These are phyloP conservation scores for Onychomys arenicola DNA, from an alignment of 2,797 vertebrate species.

Conservation along the genomic window DNA sequence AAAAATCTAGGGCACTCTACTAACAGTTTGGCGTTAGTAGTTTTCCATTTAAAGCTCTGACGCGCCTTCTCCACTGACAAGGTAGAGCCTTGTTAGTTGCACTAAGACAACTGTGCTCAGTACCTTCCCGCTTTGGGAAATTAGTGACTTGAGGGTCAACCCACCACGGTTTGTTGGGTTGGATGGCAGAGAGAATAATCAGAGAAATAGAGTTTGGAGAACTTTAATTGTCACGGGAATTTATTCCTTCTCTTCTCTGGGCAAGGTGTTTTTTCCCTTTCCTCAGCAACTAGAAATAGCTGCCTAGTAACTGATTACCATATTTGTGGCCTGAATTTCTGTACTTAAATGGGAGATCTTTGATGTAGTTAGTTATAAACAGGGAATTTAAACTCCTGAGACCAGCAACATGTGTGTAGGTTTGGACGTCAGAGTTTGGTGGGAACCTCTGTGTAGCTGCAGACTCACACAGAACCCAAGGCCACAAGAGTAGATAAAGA, in stretches of 20 bases:
- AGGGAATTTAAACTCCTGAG: not conserved
- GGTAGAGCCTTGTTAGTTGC: not conserved
- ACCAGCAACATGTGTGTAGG: not conserved
- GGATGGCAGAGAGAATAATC: not conserved
- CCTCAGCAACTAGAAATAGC: not conserved
- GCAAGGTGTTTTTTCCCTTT: not conserved
- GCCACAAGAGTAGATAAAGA: not conserved
- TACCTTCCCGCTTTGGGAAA: not conserved
- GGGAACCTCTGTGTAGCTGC: not conserved
- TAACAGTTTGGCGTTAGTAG: not conserved
- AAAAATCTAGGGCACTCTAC: conserved; percentile 49
- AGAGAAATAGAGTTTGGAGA: not conserved
- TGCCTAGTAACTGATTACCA: not conserved
- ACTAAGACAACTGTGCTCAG: not conserved
- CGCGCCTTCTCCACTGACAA: not conserved
- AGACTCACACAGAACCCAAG: not conserved
- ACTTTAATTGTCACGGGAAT: not conserved
- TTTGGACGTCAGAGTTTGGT: not conserved
- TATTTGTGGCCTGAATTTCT: conserved; percentile 10
- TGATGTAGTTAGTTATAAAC: not conserved
- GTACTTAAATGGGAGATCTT: conserved; percentile 19
- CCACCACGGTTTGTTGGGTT: not conserved
- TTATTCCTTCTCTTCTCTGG: not conserved
- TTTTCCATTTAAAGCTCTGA: conserved; percentile 30
- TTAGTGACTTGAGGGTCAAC: not conserved